Base-by-base conservation (phyloP, 1,140 invertebrate species). In the Bathynomus jamesi region DNA sequence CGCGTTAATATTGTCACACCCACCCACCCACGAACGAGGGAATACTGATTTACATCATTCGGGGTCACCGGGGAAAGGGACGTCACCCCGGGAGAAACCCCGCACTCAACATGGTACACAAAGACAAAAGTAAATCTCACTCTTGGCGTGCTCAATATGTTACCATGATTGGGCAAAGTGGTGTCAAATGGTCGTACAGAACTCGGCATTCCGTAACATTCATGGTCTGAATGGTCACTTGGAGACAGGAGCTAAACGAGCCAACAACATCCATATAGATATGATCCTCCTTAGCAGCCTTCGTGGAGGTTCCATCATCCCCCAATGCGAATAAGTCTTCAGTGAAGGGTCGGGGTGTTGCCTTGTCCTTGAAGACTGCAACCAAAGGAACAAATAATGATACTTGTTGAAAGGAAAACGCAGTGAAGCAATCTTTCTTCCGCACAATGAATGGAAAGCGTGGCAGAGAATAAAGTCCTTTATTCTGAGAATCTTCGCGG, bases 191-290 rank as follows among this genome's bases (percentile, higher is more conserved):
- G 83, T 99, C 98, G 81, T 99, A 99, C 0, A 99, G 85, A 27
- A 90, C 91, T 73, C 94, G 86, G 4, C 96, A 97, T 86, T 99
- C 98, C 61, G 87, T 86, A 53, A 99, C 96, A 81, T 97, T 98
- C 82, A 95, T 98, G 0, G 98, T 81, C 78, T 85, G 83, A 83
- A 96, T 96, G 30, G 94, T 96, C 27, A 96, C 84, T 82, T 99
- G 98, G 10, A 99, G 85, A 82, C 97, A 99, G 80, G 93, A 98
- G 81, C 93, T 96, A 31, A 97, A 96, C 98, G 99, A 99, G 31
- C 95, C 96, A 96, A 99, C 99, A 0, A 95, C 93, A 83, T 99
- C 97, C 90, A 99, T 90, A 78, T 97, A 95, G 71, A 99, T 89
- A 80, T 94, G 92, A 84, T 96, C 90, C 2, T 90, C 88, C 77